Base-by-base conservation (phyloP, 2,888 invertebrate genomes). In the Pseudococcus jackbeardsleyi region DNA sequence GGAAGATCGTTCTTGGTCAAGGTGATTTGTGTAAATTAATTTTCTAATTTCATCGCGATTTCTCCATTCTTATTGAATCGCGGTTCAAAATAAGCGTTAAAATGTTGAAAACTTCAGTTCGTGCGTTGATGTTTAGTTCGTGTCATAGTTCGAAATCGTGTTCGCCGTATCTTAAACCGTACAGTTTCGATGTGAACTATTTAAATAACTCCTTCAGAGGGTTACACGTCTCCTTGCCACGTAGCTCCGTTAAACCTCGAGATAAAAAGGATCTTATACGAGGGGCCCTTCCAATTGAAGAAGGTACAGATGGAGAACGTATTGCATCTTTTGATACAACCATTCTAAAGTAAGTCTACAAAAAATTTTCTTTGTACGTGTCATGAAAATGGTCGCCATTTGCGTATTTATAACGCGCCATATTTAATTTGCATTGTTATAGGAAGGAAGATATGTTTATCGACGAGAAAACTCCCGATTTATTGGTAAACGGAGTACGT, bases 221-320 rank as follows among this genome's bases (percentile, higher is more conserved):
- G 19, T 46, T 86, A 3, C 87, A 87, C 15, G 46, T 77, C 48
- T 79, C 87, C n/a, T 1, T 54, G 39, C 79, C 87, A 26, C 48
- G 54, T 54, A 39, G 8, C 39, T n/a, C 87, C 12, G 48, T 79
- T 26, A 87, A 87, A 87, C 48, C 87, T 2, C 77, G 87, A 54
- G 87, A 87, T 39, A 42, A 82, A 33, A 77, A 48, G 54, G 87
- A 87, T 48, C 87, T 87, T 9, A 6, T 87, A 9, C 22, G 54
- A 64, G 6, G 42, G 39, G 84, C 82, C 1, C 0, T 6, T 3
- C 54, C 26, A 15, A 91, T 91, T 89, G 96, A 97, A 91, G 95
- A 96, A 91, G 97, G 96, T 84, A 95, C 95, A 0, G 93, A 93
- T 89, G 97, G 97, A 77, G 96, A 96, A 92, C 94, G 93, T 91